phyloP scores from a whole-genome alignment of 2,113 vertebrate species.

The Lates calcarifer region DNA sequence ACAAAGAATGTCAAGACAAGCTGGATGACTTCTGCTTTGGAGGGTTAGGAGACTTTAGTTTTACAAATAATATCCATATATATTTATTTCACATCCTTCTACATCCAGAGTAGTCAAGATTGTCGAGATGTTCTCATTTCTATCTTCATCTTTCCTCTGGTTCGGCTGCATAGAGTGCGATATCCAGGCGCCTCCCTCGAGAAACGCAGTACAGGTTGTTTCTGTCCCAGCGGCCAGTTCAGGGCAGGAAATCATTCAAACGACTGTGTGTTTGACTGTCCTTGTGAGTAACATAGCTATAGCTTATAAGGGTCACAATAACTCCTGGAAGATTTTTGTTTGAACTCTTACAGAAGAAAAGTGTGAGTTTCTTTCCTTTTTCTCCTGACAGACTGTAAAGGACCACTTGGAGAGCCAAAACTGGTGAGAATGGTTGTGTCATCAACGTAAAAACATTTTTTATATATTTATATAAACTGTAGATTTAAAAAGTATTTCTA shows the following conservation, averaged over 20 bases:
- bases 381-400: slow-evolving; percentile 75
- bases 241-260: slow-evolving; percentile 68
- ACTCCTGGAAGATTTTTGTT: neutral
- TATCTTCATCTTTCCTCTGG: neutral
- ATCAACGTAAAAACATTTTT: neutral
- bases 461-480: neutral
- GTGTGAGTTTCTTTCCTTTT: neutral
- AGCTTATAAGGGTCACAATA: rapidly evolving
- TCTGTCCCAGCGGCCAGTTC: slow-evolving; percentile 66
- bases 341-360: neutral
- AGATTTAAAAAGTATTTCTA: neutral
- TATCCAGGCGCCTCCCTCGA: neutral
- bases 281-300: slow-evolving; percentile 65
- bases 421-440: slow-evolving; percentile 51
- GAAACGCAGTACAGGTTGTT: slow-evolving; percentile 67
- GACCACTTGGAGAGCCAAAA: slow-evolving; percentile 77
- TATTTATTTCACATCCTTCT: neutral
- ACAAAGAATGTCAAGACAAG: slow-evolving; percentile 62
- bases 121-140: neutral
- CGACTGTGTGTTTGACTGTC: slow-evolving; percentile 72
- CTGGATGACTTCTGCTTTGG: slow-evolving; percentile 72
- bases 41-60: slow-evolving; percentile 67
- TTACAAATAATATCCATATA: neutral
- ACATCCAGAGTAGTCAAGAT: neutral
- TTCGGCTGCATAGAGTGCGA: slow-evolving; percentile 18